Conservation (phyloP, 2,113 vertebrate genomes). For the Motacilla tschutschensis region DNA sequence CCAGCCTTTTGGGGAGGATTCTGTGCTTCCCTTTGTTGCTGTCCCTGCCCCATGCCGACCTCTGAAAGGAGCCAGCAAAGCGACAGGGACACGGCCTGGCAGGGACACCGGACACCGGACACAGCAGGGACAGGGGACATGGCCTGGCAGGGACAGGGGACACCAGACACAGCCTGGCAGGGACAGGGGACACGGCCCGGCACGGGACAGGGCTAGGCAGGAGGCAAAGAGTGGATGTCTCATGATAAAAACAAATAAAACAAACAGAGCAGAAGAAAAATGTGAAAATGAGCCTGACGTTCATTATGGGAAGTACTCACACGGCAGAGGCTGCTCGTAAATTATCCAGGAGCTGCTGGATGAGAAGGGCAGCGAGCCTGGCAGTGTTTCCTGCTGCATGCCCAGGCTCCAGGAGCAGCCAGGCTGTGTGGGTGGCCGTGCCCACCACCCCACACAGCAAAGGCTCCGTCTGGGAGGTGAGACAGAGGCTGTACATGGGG, state of each 20-base stretch:
- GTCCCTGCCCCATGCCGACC: neutral
- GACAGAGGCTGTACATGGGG: neutral
- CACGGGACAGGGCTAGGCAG: neutral
- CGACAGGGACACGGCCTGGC: neutral
- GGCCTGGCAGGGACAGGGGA: neutral
- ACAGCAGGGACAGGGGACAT: neutral
- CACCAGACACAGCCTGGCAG: neutral
- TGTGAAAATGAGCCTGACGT: neutral
- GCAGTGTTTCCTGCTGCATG: accelerated
- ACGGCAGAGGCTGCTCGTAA: neutral
- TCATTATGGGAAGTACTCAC: neutral
- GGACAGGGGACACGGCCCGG: neutral
- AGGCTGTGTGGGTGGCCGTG: accelerated
- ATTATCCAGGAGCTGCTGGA: neutral
- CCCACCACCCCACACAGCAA: accelerated
- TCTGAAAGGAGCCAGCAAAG: neutral
- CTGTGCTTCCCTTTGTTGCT: conserved; percentile 3
- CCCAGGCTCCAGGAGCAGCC: neutral
- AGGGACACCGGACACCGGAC: neutral
- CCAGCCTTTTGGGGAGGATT: neutral
- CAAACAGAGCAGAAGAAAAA: neutral
- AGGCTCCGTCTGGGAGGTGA: neutral
- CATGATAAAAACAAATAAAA: neutral
- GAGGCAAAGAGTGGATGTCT: neutral
- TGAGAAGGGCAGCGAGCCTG: neutral